A percentile compares a stretch with the other conserved stretches of the same genome.
Evolutionary conservation across 2,797 vertebrate species (phyloP).

Genomic region (Onychomys arenicola): DNA sequence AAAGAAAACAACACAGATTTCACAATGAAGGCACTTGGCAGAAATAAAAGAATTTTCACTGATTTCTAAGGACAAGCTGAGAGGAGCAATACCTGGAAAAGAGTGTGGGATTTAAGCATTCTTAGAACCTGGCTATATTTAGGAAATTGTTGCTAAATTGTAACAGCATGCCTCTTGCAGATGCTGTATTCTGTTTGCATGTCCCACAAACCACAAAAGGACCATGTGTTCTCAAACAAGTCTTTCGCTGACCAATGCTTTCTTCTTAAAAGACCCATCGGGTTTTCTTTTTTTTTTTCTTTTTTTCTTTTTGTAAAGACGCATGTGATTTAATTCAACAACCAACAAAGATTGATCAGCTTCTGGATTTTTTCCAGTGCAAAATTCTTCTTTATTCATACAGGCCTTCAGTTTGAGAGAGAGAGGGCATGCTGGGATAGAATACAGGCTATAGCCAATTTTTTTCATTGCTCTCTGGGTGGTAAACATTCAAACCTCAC

Average conservation of each 20-base stretch:
- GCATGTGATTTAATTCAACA: constrained; percentile 65
- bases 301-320: constrained; percentile 30
- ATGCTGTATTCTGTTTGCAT: constrained; percentile 67
- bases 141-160: constrained; percentile 47
- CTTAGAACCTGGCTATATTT: constrained; percentile 70
- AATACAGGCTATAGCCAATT: background rate
- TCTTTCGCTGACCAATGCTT: constrained; percentile 71
- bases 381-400: background rate
- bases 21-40: constrained; percentile 32
- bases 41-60: constrained; percentile 55
- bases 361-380: constrained; percentile 46
- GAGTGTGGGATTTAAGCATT: constrained; percentile 53
- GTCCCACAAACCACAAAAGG: constrained; percentile 59
- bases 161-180: constrained; percentile 72
- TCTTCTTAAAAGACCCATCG: constrained; percentile 59
- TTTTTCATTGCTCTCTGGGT: constrained; percentile 9
- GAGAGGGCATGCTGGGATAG: background rate
- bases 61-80: constrained; percentile 36
- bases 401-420: background rate
- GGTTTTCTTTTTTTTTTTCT: constrained; percentile 41
- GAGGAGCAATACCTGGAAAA: constrained; percentile 42
- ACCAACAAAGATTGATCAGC: constrained; percentile 51
- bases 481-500: constrained; percentile 34
- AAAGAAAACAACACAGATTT: constrained; percentile 48
- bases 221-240: constrained; percentile 69